Evolutionary conservation across 2,113 vertebrate genomes (phyloP).

Genomic region (Alosa alosa): DNA sequence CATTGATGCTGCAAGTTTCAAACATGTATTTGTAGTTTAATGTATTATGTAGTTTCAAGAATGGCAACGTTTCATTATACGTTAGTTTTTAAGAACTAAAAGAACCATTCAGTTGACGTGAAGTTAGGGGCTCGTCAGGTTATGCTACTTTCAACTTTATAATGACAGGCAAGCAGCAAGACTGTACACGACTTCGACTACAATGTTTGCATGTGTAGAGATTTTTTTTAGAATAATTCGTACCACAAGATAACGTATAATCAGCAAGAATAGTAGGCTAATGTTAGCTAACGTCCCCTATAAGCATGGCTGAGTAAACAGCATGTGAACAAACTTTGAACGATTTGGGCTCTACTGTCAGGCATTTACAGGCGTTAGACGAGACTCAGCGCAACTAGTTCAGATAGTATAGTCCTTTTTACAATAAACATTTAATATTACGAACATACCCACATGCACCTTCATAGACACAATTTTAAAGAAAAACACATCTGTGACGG

Average conservation of each 20-base stretch:
- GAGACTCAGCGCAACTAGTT: not conserved
- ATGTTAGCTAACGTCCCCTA: not conserved
- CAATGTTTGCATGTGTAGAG: not conserved
- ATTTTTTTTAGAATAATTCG: not conserved
- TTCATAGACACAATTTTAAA: constrained; percentile 7
- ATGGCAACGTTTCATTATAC: no score
- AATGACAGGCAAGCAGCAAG: not conserved
- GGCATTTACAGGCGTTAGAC: not conserved
- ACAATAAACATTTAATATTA: not conserved
- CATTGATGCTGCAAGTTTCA: not conserved
- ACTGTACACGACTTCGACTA: not conserved
- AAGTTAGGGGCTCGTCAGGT: no score
- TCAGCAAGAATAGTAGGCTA: not conserved
- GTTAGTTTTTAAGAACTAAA: no score
- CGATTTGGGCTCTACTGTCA: not conserved
- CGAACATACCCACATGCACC: not conserved
- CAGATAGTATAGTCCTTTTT: not conserved
- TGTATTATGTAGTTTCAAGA: no score
- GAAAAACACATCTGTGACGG: not conserved
- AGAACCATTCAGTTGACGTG: not conserved
- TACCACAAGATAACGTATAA: not conserved
- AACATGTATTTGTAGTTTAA: not conserved
- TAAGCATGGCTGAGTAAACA: constrained; percentile 27
- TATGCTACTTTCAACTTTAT: not conserved
- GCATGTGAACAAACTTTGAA: constrained; percentile 3